Conservation (phyloP, 2,797 vertebrate species). For the Clamator glandarius region DNA sequence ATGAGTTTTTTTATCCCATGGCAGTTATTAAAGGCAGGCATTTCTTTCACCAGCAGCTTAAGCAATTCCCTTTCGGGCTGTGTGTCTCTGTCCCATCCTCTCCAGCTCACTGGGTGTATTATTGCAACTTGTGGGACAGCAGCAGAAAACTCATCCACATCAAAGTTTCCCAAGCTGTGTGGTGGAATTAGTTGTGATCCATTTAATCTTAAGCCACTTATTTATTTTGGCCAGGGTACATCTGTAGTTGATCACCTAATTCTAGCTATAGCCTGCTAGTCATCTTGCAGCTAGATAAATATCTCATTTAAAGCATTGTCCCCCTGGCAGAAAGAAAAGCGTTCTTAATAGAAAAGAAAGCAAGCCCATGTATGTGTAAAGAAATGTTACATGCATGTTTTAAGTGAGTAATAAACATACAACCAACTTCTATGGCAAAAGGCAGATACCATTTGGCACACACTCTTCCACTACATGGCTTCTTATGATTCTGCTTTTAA, state of each 20-base stretch:
- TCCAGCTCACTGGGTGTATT: neutral
- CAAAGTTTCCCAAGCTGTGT: neutral
- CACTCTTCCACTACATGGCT: fast-evolving
- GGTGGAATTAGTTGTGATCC: neutral
- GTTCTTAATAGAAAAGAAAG: neutral
- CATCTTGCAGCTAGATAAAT: neutral
- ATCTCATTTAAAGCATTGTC: neutral
- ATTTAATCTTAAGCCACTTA: neutral
- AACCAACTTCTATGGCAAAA: neutral
- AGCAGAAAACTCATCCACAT: neutral
- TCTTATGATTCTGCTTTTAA: neutral
- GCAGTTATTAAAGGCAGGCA: neutral
- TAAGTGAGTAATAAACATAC: neutral
- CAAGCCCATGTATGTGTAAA: neutral
- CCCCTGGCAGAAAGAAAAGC: neutral
- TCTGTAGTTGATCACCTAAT: neutral
- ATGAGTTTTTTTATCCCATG: neutral
- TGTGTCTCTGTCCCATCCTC: neutral
- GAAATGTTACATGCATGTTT: fast-evolving
- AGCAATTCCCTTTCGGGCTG: neutral
- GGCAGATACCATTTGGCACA: neutral
- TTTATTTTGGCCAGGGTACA: neutral
- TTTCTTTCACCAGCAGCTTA: neutral
- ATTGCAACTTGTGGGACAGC: neutral
- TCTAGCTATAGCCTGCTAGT: neutral